These are phyloP conservation scores for Leucopsar rothschildi DNA, from an alignment of 2,113 vertebrate species.

Conservation along the genomic window DNA sequence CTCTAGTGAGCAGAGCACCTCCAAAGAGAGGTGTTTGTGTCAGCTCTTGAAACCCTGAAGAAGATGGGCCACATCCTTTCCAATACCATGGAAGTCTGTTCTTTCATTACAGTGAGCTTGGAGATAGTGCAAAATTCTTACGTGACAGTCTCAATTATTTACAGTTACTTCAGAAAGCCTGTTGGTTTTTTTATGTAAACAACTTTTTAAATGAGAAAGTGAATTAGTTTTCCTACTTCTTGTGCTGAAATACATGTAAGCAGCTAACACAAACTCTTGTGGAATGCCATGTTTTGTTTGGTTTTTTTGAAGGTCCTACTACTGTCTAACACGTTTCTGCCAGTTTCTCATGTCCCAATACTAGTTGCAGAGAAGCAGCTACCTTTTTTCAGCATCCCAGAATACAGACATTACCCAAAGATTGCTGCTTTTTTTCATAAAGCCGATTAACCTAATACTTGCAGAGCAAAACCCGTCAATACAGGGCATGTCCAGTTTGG, in stretches of 20 bases:
- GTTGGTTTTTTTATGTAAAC: not conserved
- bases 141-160: not conserved
- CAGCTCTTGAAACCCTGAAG: not conserved
- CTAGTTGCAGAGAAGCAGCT: not conserved
- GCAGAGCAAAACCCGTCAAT: not conserved
- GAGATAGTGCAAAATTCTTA: not conserved
- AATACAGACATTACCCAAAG: not conserved
- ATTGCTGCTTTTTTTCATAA: not conserved
- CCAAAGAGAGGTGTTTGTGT: not conserved
- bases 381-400: not conserved
- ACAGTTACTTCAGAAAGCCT: not conserved
- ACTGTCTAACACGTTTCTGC: not conserved
- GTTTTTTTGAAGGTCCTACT: not conserved
- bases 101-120: not conserved
- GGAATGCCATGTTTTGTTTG: not conserved
- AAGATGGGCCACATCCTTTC: not conserved
- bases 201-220: not conserved
- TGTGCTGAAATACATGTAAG: not conserved
- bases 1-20: not conserved
- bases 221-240: not conserved
- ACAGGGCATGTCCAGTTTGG: not conserved
- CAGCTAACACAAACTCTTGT: not conserved
- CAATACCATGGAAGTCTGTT: not conserved
- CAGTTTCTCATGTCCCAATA: not conserved
- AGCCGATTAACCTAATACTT: not conserved